These are phyloP conservation scores for Sussaba pulchella DNA, from an alignment of 2,888 invertebrate species.

Conservation along the genomic window DNA sequence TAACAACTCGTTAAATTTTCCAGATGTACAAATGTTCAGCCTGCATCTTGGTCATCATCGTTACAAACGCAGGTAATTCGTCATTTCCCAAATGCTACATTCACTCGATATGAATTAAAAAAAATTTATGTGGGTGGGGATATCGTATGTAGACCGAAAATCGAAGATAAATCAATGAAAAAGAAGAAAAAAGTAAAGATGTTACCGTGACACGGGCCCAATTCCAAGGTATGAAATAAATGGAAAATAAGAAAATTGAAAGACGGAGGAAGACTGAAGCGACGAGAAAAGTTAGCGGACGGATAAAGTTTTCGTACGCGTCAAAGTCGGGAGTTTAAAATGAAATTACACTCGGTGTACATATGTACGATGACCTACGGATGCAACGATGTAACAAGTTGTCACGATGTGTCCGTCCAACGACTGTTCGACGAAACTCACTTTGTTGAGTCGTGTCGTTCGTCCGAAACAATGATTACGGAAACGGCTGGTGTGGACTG, in stretches of 20 bases:
- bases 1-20: constrained; percentile 40
- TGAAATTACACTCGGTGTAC: constrained; percentile 46
- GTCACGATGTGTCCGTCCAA: constrained; percentile 41
- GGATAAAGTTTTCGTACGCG: constrained; percentile 63
- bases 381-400: constrained; percentile 33
- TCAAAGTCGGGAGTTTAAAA: constrained; percentile 42
- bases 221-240: constrained; percentile 28
- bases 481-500: no score
- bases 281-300: constrained; percentile 50
- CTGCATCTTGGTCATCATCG: neutral
- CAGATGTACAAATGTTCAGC: neutral
- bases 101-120: neutral
- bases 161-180: constrained; percentile 13
- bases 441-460: neutral
- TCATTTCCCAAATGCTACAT: no score
- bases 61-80: no score
- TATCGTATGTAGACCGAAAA: neutral
- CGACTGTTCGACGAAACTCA: constrained; percentile 21
- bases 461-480: neutral
- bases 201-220: constrained; percentile 24
- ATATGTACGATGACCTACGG: neutral
- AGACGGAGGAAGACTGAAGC: constrained; percentile 33
- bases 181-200: constrained; percentile 30
- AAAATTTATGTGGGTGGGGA: no score
- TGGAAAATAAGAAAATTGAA: constrained; percentile 35